Base-by-base conservation (phyloP, 2,113 vertebrate genomes). In the Phaethornis superciliosus region DNA sequence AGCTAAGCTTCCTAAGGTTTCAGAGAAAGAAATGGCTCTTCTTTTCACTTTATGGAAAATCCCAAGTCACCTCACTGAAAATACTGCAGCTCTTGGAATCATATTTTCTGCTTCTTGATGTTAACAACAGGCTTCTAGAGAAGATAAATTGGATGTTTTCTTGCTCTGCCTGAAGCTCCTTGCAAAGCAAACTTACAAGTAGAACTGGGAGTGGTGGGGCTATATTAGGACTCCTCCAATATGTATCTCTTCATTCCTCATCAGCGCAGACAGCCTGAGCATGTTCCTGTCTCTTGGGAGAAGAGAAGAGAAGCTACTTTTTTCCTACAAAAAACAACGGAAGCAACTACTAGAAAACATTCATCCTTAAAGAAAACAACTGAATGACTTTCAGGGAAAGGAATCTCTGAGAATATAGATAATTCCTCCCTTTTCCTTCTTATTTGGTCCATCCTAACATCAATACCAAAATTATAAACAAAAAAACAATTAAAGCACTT, bases 41-140 rank as follows among this genome's bases (percentile, higher is more conserved):
- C 88, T 82, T 83, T 77, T 52, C 69, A 55, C 52, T 78, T 56
- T 2, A 79, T 22, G 21, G 85, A 94, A 94, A 95, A 91, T 81
- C 64, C 23, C 71, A 93, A 23, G 14, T 55, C 76, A 83, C 23
- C 12, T 59, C 51, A 55, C 46, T 35, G 37, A 58, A 91, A 90
- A 78, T 42, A 28, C 68, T 86, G 28, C 37, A 88, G 35, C 47
- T 33, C 60, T 40, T 47, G 33, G 37, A 93, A 78, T 19, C 6
- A 0, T 49, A 59, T 67, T 88, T 89, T 93, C 59, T 85, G 75
- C 55, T 91, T 94, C 92, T 88, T 74, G 72, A 92, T 51, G 68
- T 77, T 77, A 77, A 82, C 1, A 1, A 58, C 58, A 63, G 37
- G 21, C 52, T 78, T 72, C 35, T 32, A 74, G 60, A 78, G 58